Base-by-base conservation (phyloP, 1,140 invertebrate species). In the Aphelenchoides besseyi region DNA sequence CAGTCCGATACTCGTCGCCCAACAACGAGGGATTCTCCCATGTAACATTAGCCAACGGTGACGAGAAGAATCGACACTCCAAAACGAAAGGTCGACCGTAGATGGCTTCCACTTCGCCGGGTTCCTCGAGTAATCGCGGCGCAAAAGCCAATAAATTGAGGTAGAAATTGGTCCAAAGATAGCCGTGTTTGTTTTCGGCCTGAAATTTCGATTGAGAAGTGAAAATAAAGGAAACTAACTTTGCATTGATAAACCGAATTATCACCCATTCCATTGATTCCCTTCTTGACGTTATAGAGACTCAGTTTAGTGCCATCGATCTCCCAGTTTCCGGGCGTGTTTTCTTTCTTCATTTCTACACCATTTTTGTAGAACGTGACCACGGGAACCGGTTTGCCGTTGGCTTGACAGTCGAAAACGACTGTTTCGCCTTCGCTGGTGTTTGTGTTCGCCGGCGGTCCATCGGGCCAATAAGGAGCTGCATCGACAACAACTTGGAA, bases 201-300 rank as follows among this genome's bases (percentile, higher is more conserved):
- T 99, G 41, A 48, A 48, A 23, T 16, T 16, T 12, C 41, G 41
- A 48, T 48, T 12, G 41, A 48, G 86, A 95, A 98, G 9, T 95
- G 92, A 86, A 97, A 98, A 48, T 12, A 23, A 48, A 12, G 41
- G 41, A 48, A 48, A 12, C 12, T 48, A 69, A 32, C 96, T 96
- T 99, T 99, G 86, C 95, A 98, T 57, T 97, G 95, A 82, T 96
- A 95, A 85, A 98, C 97, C 71, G 94, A 94, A 12, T 95, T 97
- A 85, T 99, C 96, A 52, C 82, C 82, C 26, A 55, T 66, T 16
- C 82, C 82, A 30, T 78, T 73, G 23, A 88, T 88, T n/a, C 83
- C 79, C 85, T 94, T 94, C 28, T 88, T 88, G 23, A 98, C 87
- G 77, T 91, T 91, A 12, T 90, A 89, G 71, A 98, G 92, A 1